Base-by-base conservation (phyloP, 2,113 vertebrate genomes). In the Varanus komodoensis region DNA sequence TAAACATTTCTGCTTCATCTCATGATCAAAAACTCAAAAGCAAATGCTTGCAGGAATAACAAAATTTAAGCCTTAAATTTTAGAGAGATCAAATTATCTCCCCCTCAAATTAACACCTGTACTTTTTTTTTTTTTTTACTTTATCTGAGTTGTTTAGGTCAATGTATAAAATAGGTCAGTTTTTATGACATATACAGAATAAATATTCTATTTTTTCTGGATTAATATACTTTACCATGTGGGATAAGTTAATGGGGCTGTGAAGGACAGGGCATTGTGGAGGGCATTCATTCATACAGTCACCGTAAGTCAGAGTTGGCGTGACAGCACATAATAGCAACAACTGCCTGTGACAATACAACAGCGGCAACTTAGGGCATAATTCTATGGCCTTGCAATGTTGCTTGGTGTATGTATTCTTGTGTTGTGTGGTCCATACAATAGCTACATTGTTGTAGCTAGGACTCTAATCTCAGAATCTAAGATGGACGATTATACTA, bases 181-280 rank as follows among this genome's bases (percentile, higher is more conserved):
- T 89, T 95, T 92, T 44, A 23, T 87, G 50, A 80, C 48, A 23
- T 6, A 86, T 50, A 4, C 7, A 61, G 48, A 82, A 88, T 61
- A 50, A 61, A 4, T 0, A 0, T n/a, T 81, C 29, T 88, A 7
- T 29, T 90, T 91, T 9, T 57, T 74, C 54, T 44, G 68, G 8
- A 89, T 82, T 82, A 82, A 23, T 61, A 89, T 57, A 50, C 44
- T 69, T 44, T 6, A 44, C 38, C 38, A 44, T 44, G 38, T 44
- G 38, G 38, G 38, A 44, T 44, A 44, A n/a, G n/a, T n/a, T n/a
- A n/a, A 44, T 44, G 38, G 38, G 38, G 38, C 38, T 44, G 38
- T 44, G 38, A 44, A 44, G 38, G 38, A 44, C 38, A 44, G 38
- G 38, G 38, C 38, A 44, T 44, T 44, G 38, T 44, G 38, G 38